Evolutionary conservation across 2,113 vertebrate genomes (phyloP), one percentile per base, ranked within the genome.

Genomic region (Otocyon megalotis): DNA sequence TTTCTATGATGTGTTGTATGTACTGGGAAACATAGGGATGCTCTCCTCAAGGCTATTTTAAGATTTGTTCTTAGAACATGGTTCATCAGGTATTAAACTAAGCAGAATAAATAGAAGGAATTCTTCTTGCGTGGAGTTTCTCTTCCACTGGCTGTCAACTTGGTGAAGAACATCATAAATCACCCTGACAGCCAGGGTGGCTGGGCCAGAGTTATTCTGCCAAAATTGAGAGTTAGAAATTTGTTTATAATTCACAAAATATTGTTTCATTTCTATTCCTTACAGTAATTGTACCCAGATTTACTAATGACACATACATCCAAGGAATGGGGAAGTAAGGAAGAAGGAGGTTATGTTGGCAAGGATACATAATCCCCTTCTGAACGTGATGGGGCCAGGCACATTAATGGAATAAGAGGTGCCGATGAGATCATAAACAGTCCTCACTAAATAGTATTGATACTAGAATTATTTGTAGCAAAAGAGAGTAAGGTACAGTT

Each of bases 71-170:
- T 97, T 95, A 94, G 97, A 97, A 93, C 86, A 96, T 94, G 96
- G 96, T 97, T 97, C 98, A 97, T 98, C 96, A 87, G 88, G 56
- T 86, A 95, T 96, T 97, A 97, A 98, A 98, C 96, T 97, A 93
- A 93, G 94, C 96, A 98, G 97, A 96, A 96, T 98, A 98, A 98
- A 94, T 89, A 94, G n/a, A 95, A 91, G 65, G 71, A 86, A 89
- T 96, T 98, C 97, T 97, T 98, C 95, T 97, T 91, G 28, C 86
- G 60, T 83, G 81, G 93, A 72, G 48, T 94, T 97, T 96, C 93
- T 93, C 67, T 91, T 93, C 14, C 37, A 76, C 50, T 15, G 22
- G 63, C 67, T 98, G 96, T 97, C 97, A 94, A 67, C 50, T 96
- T 83, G 60, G 85, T 96, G 89, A 97, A 95, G 96, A 94, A 79